Evolutionary conservation across 1,140 invertebrate species (phyloP).

Genomic region (Aleiodes sp.): DNA sequence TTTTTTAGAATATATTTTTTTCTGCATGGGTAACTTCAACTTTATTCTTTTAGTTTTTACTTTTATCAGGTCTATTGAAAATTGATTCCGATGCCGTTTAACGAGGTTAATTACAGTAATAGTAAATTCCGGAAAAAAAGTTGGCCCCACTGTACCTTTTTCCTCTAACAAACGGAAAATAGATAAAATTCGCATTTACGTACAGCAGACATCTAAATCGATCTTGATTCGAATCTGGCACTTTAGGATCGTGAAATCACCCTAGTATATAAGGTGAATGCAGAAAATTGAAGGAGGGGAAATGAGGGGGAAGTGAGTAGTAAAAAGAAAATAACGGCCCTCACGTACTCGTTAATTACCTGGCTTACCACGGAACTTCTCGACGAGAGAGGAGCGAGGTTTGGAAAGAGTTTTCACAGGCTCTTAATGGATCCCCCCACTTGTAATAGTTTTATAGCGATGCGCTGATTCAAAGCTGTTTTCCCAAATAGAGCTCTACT

Average conservation of each 20-base stretch:
- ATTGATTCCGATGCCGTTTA: constrained; percentile 16
- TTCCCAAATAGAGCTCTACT: too few relatives aligned
- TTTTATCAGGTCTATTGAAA: background rate
- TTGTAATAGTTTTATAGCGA: constrained; percentile 12
- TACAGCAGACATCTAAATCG: constrained; percentile 40
- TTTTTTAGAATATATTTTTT: too few relatives aligned
- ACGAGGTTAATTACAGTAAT: constrained; percentile 26
- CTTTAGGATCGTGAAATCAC: constrained; percentile 8
- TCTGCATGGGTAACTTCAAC: too few relatives aligned
- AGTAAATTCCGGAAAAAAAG: background rate
- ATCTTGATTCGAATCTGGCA: constrained; percentile 44
- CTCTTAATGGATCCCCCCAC: constrained; percentile 41
- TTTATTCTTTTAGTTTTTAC: too few relatives aligned
- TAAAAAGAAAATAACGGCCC: constrained; percentile 39
- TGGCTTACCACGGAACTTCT: constrained; percentile 46
- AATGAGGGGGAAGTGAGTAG: constrained; percentile 25
- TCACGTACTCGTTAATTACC: constrained; percentile 47
- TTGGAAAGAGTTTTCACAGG: constrained; percentile 39
- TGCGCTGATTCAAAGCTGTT: background rate
- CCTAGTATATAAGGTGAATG: constrained; percentile 7
- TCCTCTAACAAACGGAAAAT: constrained; percentile 8
- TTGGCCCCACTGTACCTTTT: background rate
- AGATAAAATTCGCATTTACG: constrained; percentile 30
- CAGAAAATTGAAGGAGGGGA: background rate
- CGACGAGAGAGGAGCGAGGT: constrained; percentile 32